Evolutionary conservation across 2,888 invertebrate genomes (phyloP).

Genomic region (Leucania comma): DNA sequence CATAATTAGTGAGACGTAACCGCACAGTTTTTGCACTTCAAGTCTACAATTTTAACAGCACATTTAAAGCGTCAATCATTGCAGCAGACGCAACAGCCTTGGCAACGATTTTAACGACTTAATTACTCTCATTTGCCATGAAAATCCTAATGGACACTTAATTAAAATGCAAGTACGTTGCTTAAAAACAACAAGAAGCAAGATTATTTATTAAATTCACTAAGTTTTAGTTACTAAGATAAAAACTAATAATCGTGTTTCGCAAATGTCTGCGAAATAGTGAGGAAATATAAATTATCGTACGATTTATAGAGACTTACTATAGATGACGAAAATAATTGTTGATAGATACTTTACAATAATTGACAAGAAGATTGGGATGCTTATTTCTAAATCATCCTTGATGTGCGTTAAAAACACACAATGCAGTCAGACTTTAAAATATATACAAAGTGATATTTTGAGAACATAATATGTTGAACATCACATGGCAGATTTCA

Average conservation of each 20-base stretch:
- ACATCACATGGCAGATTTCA: neutral
- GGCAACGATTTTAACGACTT: constrained; percentile 62
- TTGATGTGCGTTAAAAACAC: neutral
- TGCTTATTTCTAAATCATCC: constrained; percentile 33
- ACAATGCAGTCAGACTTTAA: constrained; percentile 3
- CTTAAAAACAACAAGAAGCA: constrained; percentile 49
- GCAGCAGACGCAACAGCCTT: constrained; percentile 63
- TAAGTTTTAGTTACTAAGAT: constrained; percentile 46
- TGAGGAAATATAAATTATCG: constrained; percentile 55
- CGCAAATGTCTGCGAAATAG: constrained; percentile 46
- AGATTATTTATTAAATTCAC: constrained; percentile 47
- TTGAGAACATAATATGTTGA: neutral
- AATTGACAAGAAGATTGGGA: constrained; percentile 52
- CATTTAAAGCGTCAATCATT: constrained; percentile 58
- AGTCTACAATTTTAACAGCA: constrained; percentile 35
- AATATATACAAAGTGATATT: neutral
- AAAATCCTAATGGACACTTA: constrained; percentile 67
- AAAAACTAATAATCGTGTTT: constrained; percentile 49
- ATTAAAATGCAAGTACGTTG: constrained; percentile 66
- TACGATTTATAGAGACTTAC: constrained; percentile 36
- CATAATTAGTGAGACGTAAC: constrained; percentile 45
- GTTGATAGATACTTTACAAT: constrained; percentile 48
- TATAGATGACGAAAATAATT: constrained; percentile 49
- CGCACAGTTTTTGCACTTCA: constrained; percentile 18
- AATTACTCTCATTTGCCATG: constrained; percentile 71